These are phyloP conservation scores for Bombus pyrosoma DNA, from an alignment of 1,140 invertebrate genomes.

Conservation along the genomic window DNA sequence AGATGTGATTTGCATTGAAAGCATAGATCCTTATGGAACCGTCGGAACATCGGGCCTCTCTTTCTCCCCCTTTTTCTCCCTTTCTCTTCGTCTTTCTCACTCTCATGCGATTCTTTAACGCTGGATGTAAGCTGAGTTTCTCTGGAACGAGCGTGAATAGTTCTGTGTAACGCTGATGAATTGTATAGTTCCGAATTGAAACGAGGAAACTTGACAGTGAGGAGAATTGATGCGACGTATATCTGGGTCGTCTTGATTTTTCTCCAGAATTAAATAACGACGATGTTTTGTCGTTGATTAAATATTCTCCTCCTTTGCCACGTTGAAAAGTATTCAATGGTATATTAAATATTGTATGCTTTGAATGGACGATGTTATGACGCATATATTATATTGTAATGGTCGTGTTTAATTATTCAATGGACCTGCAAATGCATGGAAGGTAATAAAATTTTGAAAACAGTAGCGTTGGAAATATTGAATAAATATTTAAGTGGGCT, in stretches of 20 bases:
- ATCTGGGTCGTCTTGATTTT: conserved; percentile 4
- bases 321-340: neutral
- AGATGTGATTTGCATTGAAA: conserved; percentile 58
- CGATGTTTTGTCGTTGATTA: neutral
- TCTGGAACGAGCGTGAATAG: neutral
- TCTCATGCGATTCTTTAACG: conserved; percentile 9
- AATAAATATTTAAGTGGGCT: too few species aligned
- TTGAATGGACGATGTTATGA: neutral
- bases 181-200: neutral
- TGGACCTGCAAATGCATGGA: neutral
- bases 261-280: neutral
- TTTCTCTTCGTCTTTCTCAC: too few species aligned
- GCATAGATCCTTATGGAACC: conserved; percentile 10
- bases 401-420: too few species aligned
- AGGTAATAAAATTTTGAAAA: neutral
- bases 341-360: neutral
- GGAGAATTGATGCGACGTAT: neutral
- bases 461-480: too few species aligned
- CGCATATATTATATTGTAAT: neutral
- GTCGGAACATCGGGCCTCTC: neutral
- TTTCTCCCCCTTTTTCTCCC: neutral
- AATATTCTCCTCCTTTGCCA: neutral
- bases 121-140: conserved; percentile 16
- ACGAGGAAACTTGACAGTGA: neutral
- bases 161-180: neutral